A percentile compares a stretch with the other conserved stretches of the same genome.
Evolutionary conservation across 2,113 vertebrate genomes (phyloP).

Genomic region (Myotis yumanensis): DNA sequence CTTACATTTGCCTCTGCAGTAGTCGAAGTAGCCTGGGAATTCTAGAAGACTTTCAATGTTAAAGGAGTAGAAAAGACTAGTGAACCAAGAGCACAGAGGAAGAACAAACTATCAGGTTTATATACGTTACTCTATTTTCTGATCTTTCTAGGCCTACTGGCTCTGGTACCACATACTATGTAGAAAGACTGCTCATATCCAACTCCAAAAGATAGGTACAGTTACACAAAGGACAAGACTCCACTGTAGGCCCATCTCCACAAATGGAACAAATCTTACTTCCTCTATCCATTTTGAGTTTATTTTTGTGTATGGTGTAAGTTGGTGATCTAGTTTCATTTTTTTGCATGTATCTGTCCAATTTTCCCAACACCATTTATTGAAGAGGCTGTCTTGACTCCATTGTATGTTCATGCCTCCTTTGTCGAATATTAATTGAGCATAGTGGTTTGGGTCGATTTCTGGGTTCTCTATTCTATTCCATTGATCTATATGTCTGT

Average conservation of each 20-base stretch:
- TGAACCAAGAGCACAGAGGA: neutral
- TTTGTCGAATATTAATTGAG: no score
- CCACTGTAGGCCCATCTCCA: neutral
- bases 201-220: neutral
- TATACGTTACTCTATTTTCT: neutral
- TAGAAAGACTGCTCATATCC: neutral
- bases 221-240: neutral
- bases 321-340: no score
- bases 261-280: neutral
- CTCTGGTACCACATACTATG: neutral
- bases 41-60: neutral
- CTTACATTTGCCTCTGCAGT: neutral
- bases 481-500: no score
- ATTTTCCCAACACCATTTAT: no score
- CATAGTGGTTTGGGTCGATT: no score
- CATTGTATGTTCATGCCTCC: no score
- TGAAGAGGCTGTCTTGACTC: no score
- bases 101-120: neutral
- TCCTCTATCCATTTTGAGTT: no score
- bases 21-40: neutral
- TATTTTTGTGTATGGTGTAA: no score
- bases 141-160: neutral
- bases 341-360: no score
- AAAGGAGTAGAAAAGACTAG: neutral
- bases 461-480: no score